Base-by-base conservation (phyloP, 2,113 vertebrate species). In the Mus pahari region DNA sequence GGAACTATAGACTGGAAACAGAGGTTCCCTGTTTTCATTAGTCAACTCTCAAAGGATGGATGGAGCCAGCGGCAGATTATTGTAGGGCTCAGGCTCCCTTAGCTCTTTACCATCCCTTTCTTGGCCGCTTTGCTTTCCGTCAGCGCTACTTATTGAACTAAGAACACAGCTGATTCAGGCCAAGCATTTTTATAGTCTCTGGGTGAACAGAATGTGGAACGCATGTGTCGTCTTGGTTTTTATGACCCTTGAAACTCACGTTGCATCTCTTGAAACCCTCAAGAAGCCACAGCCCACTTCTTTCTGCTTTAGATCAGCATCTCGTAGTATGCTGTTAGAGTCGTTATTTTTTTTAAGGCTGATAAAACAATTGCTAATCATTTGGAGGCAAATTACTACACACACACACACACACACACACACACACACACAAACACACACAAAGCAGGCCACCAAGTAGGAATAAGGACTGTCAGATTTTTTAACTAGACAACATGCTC, bases 21-120 rank as follows among this genome's bases (percentile, higher is more conserved):
- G 97, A 95, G 95, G 79, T 91, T 95, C 89, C 81, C 96, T 98
- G 96, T 97, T 98, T 96, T 91, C 89, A 79, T 96, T 31, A 45
- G 96, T 87, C 77, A 83, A 16, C 86, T 89, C 82, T 81, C 88
- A 58, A 86, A 95, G 94, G 89, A 39, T 82, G 55, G 92, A 95
- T 82, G 60, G 71, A 91, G 94, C 81, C 86, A 70, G 66, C 5
- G 93, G 73, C 81, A 89, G 84, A 89, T 82, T 82, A 83, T 86
- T 83, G 90, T 74, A 78, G 73, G 92, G 90, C 24, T 60, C 92
- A 79, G 26, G 70, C 81, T 70, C 22, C 81, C 89, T 94, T 58
- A 94, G 89, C 86, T 92, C 4, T 26, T 86, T 62, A 71, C 71
- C 90, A 45, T 95, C 82, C 64, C 94, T 96, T 92, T 73, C 77